phyloP scores from a whole-genome alignment of 2,888 invertebrate species.

The Tridacna gigas region DNA sequence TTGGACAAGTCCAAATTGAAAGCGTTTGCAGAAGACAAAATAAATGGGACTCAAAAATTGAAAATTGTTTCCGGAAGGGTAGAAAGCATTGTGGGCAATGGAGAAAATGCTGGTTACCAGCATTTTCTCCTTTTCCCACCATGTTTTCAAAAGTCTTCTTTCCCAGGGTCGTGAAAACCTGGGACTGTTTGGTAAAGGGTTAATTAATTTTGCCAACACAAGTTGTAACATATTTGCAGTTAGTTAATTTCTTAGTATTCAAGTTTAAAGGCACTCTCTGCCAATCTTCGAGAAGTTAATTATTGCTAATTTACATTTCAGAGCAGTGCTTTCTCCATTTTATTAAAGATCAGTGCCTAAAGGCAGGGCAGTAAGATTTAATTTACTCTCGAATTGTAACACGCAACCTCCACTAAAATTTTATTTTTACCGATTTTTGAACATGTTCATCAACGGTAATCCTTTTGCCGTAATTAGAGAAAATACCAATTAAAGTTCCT shows the following conservation, averaged over 20 bases:
- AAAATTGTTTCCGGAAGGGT: no score
- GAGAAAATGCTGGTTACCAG: no score
- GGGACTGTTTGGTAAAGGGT: no score
- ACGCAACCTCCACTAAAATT: slow-evolving; percentile 17
- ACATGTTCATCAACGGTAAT: slow-evolving; percentile 51
- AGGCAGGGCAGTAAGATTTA: slow-evolving; percentile 5
- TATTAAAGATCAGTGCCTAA: not conserved
- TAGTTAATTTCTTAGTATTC: slow-evolving; percentile 4
- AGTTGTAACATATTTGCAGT: slow-evolving; percentile 13
- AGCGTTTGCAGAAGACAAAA: no score
- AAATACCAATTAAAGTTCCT: slow-evolving; percentile 35
- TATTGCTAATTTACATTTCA: slow-evolving; percentile 18
- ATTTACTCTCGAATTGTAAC: slow-evolving; percentile 14
- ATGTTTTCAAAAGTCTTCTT: no score
- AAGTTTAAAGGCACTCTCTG: slow-evolving; percentile 11
- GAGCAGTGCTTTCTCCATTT: slow-evolving; percentile 2
- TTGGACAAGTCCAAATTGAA: no score
- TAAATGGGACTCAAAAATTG: no score
- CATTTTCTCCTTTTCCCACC: no score
- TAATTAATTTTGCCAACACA: slow-evolving; percentile 14
- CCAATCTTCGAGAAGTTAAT: slow-evolving; percentile 15
- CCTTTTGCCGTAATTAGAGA: slow-evolving; percentile 27
- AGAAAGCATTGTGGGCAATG: no score
- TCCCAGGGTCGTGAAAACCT: no score
- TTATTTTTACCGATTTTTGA: slow-evolving; percentile 22